Base-by-base conservation (phyloP, 1,140 invertebrate genomes). In the Agrypnia vestita region DNA sequence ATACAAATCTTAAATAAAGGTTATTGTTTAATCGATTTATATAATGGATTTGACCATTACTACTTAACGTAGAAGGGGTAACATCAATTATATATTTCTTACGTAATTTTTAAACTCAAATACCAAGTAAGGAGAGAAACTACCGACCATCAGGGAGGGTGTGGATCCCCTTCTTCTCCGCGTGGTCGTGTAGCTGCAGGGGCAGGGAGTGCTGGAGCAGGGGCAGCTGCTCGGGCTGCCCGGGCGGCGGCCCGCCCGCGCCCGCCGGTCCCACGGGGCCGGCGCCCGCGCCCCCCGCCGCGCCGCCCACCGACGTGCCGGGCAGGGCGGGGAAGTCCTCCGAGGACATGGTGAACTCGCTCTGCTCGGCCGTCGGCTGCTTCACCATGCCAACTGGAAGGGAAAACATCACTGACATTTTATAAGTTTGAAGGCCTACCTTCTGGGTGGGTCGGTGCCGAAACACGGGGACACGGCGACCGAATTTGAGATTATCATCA, bases 241-340 rank as follows among this genome's bases (percentile, higher is more conserved):
- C 44, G 51, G 13, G 86, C 88, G 76, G 86, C 86, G 83, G 85
- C 87, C 75, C 87, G 79, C 87, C 87, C 80, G 85, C 85, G 78
- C 85, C 82, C 53, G 84, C 84, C 86, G 87, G 81, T 35, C 25
- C 25, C 25, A 6, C 25, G 25, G 25, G 25, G 25, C 25, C 25
- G 85, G 88, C 83, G 84, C 46, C 85, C 84, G 49, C 80, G 25
- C 49, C 74, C 43, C 69, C 56, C 11, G 62, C 76, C 44, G 15
- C 78, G 73, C 64, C 81, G 83, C 84, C 51, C n/a, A 80, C 84
- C 91, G 91, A 72, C 84, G 91, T 95, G 87, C 93, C 94, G 79
- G 94, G 98, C 88, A 99, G 91, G 86, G 98, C 98, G 82, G 98
- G 98, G 90, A 99, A 99, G 89, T 99, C 98, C 91, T 99, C 98